Conservation (phyloP, 2,113 vertebrate species). For the Brienomyrus brachyistius region DNA sequence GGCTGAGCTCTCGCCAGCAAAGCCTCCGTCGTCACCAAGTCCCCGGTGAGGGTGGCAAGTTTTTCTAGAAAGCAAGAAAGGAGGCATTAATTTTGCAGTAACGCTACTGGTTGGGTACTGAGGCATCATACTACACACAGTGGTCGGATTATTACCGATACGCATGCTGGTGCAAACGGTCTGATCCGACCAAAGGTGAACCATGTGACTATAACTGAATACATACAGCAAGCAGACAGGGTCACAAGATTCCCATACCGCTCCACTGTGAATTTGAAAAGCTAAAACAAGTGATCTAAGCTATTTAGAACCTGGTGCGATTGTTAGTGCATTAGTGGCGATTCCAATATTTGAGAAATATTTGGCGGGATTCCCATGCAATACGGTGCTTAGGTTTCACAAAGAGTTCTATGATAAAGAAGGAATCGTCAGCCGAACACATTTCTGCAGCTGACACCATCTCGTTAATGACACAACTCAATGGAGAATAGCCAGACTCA, state of each 20-base stretch:
- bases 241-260: neutral
- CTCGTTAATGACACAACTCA: neutral
- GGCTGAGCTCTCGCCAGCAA: neutral
- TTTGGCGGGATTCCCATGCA: neutral
- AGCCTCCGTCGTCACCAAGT: neutral
- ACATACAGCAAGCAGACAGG: neutral
- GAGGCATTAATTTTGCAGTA: neutral
- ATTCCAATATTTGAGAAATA: neutral
- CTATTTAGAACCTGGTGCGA: neutral
- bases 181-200: neutral
- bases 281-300: neutral
- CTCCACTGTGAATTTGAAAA: neutral
- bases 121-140: neutral
- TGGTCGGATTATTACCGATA: neutral
- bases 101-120: neutral
- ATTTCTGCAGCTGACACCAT: neutral
- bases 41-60: neutral
- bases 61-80: neutral
- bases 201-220: neutral
- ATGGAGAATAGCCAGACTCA: neutral
- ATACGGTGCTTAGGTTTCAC: neutral
- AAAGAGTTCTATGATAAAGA: neutral
- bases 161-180: neutral
- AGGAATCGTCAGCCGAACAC: neutral
- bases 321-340: neutral